Percentiles rank a stretch among this genome's conserved stretches.
phyloP scores from a whole-genome alignment of 2,797 vertebrate genomes.

The Mus caroli region DNA sequence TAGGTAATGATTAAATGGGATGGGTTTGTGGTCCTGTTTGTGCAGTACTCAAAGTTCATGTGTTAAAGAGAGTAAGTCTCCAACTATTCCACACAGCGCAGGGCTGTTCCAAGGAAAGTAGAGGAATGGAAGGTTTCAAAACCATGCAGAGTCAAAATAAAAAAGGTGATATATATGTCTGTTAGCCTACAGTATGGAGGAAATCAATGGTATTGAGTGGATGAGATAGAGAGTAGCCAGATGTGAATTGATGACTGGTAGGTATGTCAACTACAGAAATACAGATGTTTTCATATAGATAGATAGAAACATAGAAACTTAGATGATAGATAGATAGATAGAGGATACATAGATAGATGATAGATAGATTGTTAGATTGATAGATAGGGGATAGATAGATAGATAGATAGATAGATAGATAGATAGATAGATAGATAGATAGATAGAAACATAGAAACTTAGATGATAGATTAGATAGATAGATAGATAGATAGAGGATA shows the following conservation, averaged over 20 bases:
- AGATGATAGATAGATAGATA: background rate
- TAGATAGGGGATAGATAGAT: background rate
- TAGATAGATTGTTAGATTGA: background rate
- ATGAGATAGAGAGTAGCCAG: background rate
- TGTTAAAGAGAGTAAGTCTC: background rate
- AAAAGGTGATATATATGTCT: background rate
- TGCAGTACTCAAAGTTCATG: background rate
- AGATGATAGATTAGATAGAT: background rate
- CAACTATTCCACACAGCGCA: background rate
- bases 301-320: background rate
- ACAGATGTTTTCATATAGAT: background rate
- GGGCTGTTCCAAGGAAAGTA: background rate
- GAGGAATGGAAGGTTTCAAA: background rate
- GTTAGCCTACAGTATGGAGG: background rate
- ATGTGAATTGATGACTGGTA: background rate
- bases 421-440: background rate
- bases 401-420: background rate
- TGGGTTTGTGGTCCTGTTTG: background rate
- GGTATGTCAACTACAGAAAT: conserved; percentile 6
- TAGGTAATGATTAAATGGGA: conserved; percentile 7
- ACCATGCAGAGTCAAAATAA: background rate
- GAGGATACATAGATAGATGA: background rate
- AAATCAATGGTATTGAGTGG: background rate
- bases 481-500: background rate
- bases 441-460: background rate